These are phyloP conservation scores for Lacerta bilineata DNA, from an alignment of 2,797 vertebrate species.

Conservation along the genomic window DNA sequence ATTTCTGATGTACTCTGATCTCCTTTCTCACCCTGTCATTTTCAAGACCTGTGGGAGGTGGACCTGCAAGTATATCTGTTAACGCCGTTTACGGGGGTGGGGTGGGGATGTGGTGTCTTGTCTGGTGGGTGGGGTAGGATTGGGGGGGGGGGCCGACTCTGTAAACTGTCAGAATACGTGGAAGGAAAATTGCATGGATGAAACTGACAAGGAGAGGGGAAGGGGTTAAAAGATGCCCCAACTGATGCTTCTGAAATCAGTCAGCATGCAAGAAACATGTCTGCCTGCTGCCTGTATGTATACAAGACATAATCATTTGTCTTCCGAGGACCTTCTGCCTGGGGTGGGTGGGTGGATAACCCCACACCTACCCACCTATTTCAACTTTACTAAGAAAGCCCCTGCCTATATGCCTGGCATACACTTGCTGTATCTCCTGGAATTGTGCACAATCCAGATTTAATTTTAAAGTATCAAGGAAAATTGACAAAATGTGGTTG, in stretches of 20 bases:
- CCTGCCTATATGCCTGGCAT: not conserved
- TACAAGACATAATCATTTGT: conserved; percentile 4
- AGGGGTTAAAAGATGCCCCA: conserved; percentile 66
- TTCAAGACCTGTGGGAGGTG: conserved; percentile 18
- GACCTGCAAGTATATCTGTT: fast-evolving
- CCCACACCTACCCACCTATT: fast-evolving
- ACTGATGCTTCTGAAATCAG: conserved; percentile 63
- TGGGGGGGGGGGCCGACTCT: not conserved
- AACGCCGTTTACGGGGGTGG: no score
- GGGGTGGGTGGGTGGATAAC: conserved; percentile 2
- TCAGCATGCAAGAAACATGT: conserved; percentile 62
- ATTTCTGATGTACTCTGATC: conserved; percentile 36
- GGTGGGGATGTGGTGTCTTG: conserved; percentile 6
- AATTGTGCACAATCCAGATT: fast-evolving
- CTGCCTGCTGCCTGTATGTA: conserved; percentile 35
- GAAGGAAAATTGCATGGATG: conserved; percentile 37
- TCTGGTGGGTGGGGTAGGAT: not conserved
- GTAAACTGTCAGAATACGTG: not conserved
- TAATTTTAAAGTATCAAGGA: conserved; percentile 36
- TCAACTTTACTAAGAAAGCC: not conserved
- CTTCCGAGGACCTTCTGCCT: conserved; percentile 4
- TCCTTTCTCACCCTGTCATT: conserved; percentile 27
- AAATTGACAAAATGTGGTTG: conserved; percentile 15
- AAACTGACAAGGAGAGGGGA: conserved; percentile 27
- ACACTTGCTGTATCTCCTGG: not conserved